phyloP scores from a whole-genome alignment of 2,797 vertebrate species.

The Chrysolophus pictus region DNA sequence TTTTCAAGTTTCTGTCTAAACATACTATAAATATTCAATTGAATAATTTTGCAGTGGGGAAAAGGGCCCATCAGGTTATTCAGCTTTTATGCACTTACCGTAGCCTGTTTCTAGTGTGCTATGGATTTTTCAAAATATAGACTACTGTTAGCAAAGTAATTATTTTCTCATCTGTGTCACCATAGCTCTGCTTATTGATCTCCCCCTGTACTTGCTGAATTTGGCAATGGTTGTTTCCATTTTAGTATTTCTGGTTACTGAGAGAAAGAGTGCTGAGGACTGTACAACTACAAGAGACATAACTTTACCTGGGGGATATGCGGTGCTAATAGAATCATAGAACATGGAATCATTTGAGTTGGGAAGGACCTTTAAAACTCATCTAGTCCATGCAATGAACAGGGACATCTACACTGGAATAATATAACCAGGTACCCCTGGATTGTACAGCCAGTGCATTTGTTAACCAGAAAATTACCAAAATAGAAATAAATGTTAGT shows the following conservation, averaged over 20 bases:
- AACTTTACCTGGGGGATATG: background rate
- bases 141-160: background rate
- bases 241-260: background rate
- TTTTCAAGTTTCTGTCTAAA: background rate
- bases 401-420: no score
- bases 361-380: no score
- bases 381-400: no score
- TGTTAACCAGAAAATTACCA: background rate
- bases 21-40: background rate
- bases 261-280: background rate
- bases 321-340: background rate
- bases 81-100: slow-evolving; percentile 2
- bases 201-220: background rate
- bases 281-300: background rate
- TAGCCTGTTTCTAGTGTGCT: background rate
- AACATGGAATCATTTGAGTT: no score
- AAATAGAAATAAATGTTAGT: background rate
- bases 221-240: background rate
- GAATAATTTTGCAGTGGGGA: background rate
- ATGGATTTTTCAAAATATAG: slow-evolving; percentile 13
- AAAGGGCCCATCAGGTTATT: slow-evolving; percentile 12
- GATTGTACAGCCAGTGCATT: background rate
- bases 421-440: background rate
- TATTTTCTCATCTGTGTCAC: background rate
- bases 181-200: background rate